These are phyloP conservation scores for Alviniconcha strummeri DNA, from an alignment of 2,888 invertebrate species.

Conservation along the genomic window DNA sequence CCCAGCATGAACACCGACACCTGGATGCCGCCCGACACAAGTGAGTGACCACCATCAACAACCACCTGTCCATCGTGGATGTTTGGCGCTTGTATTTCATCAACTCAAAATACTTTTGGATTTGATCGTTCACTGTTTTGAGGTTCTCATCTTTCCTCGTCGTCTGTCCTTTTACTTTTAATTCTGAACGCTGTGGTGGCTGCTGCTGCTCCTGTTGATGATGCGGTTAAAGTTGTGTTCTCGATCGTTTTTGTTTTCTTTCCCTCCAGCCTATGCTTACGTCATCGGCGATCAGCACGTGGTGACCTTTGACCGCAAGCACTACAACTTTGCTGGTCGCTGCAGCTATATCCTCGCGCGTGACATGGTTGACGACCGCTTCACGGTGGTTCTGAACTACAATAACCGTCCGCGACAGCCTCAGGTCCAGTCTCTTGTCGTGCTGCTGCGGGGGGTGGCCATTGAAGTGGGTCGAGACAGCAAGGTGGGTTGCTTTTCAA, in stretches of 20 bases:
- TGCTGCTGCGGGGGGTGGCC: slow-evolving; percentile 58
- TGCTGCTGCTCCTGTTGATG: too few species aligned
- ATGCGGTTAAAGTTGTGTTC: too few species aligned
- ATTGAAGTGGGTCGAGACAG: slow-evolving; percentile 61
- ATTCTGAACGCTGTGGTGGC: not conserved
- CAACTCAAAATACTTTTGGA: too few species aligned
- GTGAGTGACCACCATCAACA: slow-evolving; percentile 75
- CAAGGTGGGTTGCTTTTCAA: slow-evolving; percentile 42
- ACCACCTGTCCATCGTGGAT: slow-evolving; percentile 76
- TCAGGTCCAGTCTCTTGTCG: slow-evolving; percentile 59
- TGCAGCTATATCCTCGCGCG: slow-evolving; percentile 89
- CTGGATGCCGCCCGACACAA: slow-evolving; percentile 90
- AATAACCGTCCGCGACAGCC: slow-evolving; percentile 58
- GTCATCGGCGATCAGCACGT: slow-evolving; percentile 87
- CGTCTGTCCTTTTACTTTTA: not conserved
- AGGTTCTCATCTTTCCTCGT: not conserved
- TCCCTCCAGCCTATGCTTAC: slow-evolving; percentile 81
- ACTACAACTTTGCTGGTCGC: slow-evolving; percentile 82
- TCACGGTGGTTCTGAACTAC: slow-evolving; percentile 86
- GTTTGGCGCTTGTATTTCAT: too few species aligned
- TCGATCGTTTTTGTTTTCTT: not conserved
- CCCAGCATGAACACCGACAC: slow-evolving; percentile 77
- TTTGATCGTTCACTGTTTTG: too few species aligned
- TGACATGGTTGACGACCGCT: slow-evolving; percentile 88
- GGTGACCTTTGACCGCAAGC: slow-evolving; percentile 89